These are phyloP conservation scores for Tympanuchus pallidicinctus DNA, from an alignment of 2,113 vertebrate genomes.

Conservation along the genomic window DNA sequence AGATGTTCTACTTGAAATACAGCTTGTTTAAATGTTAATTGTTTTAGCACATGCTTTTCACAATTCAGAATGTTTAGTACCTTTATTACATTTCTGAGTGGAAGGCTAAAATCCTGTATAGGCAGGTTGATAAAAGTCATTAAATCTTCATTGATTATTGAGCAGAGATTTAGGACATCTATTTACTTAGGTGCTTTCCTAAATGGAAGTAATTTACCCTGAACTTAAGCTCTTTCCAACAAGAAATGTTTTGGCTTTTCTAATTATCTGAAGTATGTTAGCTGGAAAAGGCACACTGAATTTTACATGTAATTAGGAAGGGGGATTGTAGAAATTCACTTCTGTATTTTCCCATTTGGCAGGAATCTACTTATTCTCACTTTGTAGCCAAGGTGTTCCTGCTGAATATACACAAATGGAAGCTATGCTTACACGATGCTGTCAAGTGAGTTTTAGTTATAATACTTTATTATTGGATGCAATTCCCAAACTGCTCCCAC, in stretches of 20 bases:
- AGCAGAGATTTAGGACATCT: neutral
- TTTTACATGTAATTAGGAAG: neutral
- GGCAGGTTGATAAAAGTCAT: neutral
- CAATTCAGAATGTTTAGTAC: neutral
- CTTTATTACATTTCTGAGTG: neutral
- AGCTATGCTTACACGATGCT: neutral
- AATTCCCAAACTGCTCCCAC: neutral
- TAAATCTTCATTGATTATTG: neutral
- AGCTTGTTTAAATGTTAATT: neutral
- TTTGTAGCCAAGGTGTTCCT: neutral
- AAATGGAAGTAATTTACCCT: neutral
- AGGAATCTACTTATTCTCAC: neutral
- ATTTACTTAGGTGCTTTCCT: neutral
- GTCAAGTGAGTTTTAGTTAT: neutral
- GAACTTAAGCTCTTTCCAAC: neutral
- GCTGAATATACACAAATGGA: neutral
- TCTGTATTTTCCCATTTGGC: neutral
- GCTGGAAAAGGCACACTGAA: neutral
- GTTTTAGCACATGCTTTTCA: neutral
- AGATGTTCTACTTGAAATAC: neutral
- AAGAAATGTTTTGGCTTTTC: neutral
- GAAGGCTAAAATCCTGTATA: neutral
- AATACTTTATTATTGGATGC: neutral
- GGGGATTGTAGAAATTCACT: neutral
- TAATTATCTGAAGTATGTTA: neutral